Base-by-base conservation (phyloP, 2,797 vertebrate species). In the Cephalopachus bancanus region DNA sequence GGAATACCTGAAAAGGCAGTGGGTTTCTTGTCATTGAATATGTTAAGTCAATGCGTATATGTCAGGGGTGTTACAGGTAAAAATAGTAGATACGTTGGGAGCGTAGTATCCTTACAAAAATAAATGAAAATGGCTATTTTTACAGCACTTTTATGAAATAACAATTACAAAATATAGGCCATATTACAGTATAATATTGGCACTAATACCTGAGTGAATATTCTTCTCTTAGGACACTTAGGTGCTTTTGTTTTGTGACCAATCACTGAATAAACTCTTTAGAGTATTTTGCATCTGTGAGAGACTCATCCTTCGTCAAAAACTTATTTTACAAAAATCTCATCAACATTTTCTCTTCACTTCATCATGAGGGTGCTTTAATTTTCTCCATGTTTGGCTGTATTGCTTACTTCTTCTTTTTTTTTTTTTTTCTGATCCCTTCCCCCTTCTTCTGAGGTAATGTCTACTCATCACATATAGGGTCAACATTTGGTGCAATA, bases 221-320 rank as follows among this genome's bases (percentile, higher is more conserved):
- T 72, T 75, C 24, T 87, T 80, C 5, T 81, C 57, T 91, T 55
- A 67, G 76, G n/a, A 5, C 44, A 84, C n/a, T 74, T 90, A 57
- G n/a, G 65, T 75, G 16, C 5, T 90, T 94, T 95, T 59, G 30
- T 91, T 74, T 86, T 92, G 79, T 78, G 75, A 59, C 22, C 17
- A 92, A 6, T 90, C 17, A 62, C 60, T 20, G 17, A 64, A 67
- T 92, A 37, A 93, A 81, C 44, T 93, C 78, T 26, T 6, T 89
- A 76, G n/a, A 57, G 19, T 93, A 72, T 92, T 84, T 95, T 84
- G 55, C n/a, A 49, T 93, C 17, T 62, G 11, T 86, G 60, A 75
- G 94, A 95, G 53, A 55, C 12, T 76, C 1, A 20, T 95, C 67
- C 91, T 87, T 95, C 64, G 64, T 90, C 28, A 91, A 85, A 88